phyloP scores from a whole-genome alignment of 2,888 invertebrate genomes.

The Himalopsyche japonica region DNA sequence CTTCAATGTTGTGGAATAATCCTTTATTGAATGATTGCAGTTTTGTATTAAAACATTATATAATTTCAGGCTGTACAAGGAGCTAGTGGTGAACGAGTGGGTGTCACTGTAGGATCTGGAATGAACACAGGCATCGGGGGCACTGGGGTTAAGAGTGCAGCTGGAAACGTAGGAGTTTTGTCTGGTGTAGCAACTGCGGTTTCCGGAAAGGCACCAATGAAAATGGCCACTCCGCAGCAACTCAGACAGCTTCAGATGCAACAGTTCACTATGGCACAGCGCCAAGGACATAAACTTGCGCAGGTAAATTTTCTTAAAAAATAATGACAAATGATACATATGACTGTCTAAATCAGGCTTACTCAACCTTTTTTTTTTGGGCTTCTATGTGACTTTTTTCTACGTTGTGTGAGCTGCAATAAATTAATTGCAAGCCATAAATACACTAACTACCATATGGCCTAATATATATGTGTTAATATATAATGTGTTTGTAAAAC shows the following conservation, averaged over 20 bases:
- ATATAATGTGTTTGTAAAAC: no score
- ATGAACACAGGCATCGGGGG: slow-evolving; percentile 41
- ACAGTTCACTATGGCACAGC: slow-evolving; percentile 59
- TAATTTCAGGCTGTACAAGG: slow-evolving; percentile 11
- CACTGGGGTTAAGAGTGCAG: slow-evolving; percentile 53
- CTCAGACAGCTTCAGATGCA: slow-evolving; percentile 68
- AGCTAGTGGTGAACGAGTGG: slow-evolving; percentile 10
- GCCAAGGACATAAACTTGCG: slow-evolving; percentile 66
- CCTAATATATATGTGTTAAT: no score
- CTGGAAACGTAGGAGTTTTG: slow-evolving; percentile 43
- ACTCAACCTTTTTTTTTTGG: no score
- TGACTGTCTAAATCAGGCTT: no score
- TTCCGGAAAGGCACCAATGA: slow-evolving; percentile 50
- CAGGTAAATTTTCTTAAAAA: slow-evolving; percentile 48
- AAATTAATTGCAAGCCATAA: no score
- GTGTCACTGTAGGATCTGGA: slow-evolving; percentile 9
- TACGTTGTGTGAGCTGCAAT: no score
- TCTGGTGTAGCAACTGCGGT: slow-evolving; percentile 43
- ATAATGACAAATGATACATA: no score
- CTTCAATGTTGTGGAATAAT: no score
- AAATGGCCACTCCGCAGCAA: slow-evolving; percentile 66
- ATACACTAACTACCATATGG: no score
- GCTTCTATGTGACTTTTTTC: no score
- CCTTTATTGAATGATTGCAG: no score
- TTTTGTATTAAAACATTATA: no score